Conservation (phyloP, 2,113 vertebrate species). For the Bos taurus region ARS-UCD2.0 NC_037340.1:55068501-55069000, state of each 20-base stretch:
- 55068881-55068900: no score
- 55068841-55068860: neutral
- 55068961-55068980: neutral
- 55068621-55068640: constrained; percentile 90
- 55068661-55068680: constrained; percentile 90
- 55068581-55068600: constrained; percentile 90
- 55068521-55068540: constrained; percentile 49
- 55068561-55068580: constrained; percentile 93
- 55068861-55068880: neutral
- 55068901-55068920: neutral
- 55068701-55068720: constrained; percentile 11
- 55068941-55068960: neutral
- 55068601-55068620: constrained; percentile 90
- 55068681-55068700: constrained; percentile 78
- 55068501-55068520: neutral
- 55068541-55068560: constrained; percentile 92
- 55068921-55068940: neutral
- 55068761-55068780: neutral
- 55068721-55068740: neutral
- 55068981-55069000: neutral
- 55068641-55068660: constrained; percentile 84
- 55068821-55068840: no score
- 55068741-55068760: neutral
- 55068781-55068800: accelerated
- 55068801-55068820: neutral